Evolutionary conservation across 2,797 vertebrate genomes (phyloP).

Genomic region (Enteromius treurensis): DNA sequence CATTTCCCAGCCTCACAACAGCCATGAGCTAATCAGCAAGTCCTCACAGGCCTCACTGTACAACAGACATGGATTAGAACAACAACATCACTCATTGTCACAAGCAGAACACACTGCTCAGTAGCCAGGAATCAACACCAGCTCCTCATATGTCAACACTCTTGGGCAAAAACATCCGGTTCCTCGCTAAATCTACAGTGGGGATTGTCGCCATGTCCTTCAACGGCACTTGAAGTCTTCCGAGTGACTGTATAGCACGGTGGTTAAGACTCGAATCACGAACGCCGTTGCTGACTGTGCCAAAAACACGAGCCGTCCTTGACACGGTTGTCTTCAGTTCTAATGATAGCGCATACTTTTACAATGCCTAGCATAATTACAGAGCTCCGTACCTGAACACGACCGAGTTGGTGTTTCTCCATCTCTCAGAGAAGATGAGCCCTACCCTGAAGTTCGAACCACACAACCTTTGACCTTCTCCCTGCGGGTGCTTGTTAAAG

Average conservation of each 20-base stretch:
- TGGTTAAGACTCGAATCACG: slow-evolving; percentile 30
- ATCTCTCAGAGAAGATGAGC: slow-evolving; percentile 60
- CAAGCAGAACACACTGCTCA: slow-evolving; percentile 14
- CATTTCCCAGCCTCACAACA: slow-evolving; percentile 71
- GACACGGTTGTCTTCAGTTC: slow-evolving; percentile 36
- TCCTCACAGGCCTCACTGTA: slow-evolving; percentile 57
- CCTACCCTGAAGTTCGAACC: slow-evolving; percentile 55
- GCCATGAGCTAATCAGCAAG: slow-evolving; percentile 67
- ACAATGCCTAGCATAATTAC: slow-evolving; percentile 66
- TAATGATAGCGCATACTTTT: slow-evolving; percentile 66
- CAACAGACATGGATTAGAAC: slow-evolving; percentile 14
- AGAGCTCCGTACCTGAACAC: slow-evolving; percentile 62
- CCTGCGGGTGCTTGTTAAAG: slow-evolving; percentile 69
- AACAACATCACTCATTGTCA: slow-evolving; percentile 47
- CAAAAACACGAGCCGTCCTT: slow-evolving; percentile 41
- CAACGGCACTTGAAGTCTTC: slow-evolving; percentile 38
- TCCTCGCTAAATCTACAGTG: slow-evolving; percentile 5
- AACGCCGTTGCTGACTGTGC: slow-evolving; percentile 24
- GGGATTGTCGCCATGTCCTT: slow-evolving; percentile 34
- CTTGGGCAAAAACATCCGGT: slow-evolving; percentile 11
- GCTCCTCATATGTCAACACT: slow-evolving; percentile 8
- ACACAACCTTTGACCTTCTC: slow-evolving; percentile 71
- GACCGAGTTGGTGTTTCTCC: slow-evolving; percentile 27
- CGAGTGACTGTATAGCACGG: slow-evolving; percentile 1
- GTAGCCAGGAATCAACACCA: slow-evolving; percentile 23